These are phyloP conservation scores for Poecilia wingei DNA, from an alignment of 2,797 vertebrate species.

Conservation along the genomic window DNA sequence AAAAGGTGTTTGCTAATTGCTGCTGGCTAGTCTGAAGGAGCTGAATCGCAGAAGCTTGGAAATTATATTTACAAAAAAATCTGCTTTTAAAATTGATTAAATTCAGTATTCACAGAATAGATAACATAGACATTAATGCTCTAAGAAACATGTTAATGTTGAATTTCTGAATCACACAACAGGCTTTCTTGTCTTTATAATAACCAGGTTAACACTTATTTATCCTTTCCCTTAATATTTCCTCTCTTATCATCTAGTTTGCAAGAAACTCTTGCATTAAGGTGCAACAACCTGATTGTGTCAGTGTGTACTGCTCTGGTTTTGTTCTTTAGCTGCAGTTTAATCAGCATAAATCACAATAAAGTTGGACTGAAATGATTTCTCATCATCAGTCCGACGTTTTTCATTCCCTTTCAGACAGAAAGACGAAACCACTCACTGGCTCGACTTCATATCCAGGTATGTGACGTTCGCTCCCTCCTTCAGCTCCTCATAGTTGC, in stretches of 20 bases:
- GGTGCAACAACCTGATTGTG: neutral
- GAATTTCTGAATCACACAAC: neutral
- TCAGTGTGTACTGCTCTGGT: neutral
- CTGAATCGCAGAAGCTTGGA: too few relatives aligned
- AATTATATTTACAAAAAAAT: neutral
- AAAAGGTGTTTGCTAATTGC: too few relatives aligned
- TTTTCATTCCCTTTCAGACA: neutral
- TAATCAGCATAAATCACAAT: neutral
- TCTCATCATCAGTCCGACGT: neutral
- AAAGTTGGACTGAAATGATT: neutral
- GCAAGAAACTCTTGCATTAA: too few relatives aligned
- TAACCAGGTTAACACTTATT: neutral
- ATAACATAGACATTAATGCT: neutral
- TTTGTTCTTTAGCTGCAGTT: neutral
- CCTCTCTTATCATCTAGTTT: too few relatives aligned
- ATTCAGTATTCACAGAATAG: neutral
- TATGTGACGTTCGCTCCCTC: slow-evolving; percentile 87
- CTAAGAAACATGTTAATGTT: neutral
- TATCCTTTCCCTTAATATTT: neutral
- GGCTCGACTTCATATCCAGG: slow-evolving; percentile 90
- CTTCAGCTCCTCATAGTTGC: slow-evolving; percentile 92
- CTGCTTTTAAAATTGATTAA: neutral
- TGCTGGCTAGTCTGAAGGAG: too few relatives aligned
- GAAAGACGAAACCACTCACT: slow-evolving; percentile 79
- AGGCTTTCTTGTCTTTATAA: neutral